Base-by-base conservation (phyloP, 1,140 invertebrate genomes). In the Pachyrhynchus sulphureomaculatus region DNA sequence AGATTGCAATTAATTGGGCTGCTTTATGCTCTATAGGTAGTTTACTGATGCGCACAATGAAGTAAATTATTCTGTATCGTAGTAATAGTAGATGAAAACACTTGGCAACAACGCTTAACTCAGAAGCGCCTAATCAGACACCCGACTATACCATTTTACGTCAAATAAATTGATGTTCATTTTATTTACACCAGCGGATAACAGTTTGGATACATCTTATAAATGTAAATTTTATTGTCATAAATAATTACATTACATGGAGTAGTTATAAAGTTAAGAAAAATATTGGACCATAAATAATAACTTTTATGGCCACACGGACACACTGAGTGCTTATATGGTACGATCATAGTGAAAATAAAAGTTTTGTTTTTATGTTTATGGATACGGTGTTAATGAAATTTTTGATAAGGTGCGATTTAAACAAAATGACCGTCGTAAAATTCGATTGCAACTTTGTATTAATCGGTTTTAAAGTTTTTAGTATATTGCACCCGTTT, bases 191-290 rank as follows among this genome's bases (percentile, higher is more conserved):
- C 47, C 47, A 24, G 15, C 24, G 18, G 47, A 29, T 23, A 33
- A 49, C 15, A 33, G 47, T 49, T 33, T 21, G 24, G 47, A 32
- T 33, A 24, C 29, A 17, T 49, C 47, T 32, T 49, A 49, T 49
- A 49, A 49, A 49, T 49, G 47, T 32, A 49, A 49, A 49, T 49
- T 49, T 49, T 32, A 49, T 49, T 49, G 23, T 26, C 29, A 49
- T 49, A 49, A 49, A 49, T 49, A 49, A 49, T 49, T 49, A 49
- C 26, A 32, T 49, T 49, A 49, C 42, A 23, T 26, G 47, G 26
- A 24, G n/a, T n/a, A 29, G 47, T 49, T 33, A 49, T 29, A 29
- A 29, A 48, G 47, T 23, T 15, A 8, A 33, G 47, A 49, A 32
- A 49, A 49, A 49, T 49, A 49, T 49, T 20, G 47, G 12, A 8